Base-by-base conservation (phyloP, 2,113 vertebrate species). In the Zosterops pallidus region DNA sequence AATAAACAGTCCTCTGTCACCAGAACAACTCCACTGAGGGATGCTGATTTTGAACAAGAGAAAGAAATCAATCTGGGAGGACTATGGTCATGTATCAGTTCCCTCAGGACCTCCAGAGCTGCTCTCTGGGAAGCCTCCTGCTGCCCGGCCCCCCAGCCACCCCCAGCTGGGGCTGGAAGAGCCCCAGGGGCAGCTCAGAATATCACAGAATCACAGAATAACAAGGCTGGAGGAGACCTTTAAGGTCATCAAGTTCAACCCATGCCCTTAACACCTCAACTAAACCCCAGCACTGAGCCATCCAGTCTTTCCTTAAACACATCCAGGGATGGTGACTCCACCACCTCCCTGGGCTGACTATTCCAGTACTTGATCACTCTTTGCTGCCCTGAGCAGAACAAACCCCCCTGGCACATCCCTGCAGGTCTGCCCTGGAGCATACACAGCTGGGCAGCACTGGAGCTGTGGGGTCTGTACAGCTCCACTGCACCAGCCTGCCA, bases 401-500 rank as follows among this genome's bases (percentile, higher is more conserved):
- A 0, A 28, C 8, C 11, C 28, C 21, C 4, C 1, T 33, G 23
- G 57, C 42, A 67, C 41, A n/a, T 59, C 44, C 22, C 57, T 79
- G 29, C 59, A 74, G 44, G 7, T 8, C 5, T 67, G 72, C 63
- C 71, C 1, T 20, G 53, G 31, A 37, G 11, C 19, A 20, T 39
- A 24, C 13, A 2, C 0, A 4, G 25, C 4, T 11, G 2, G 12
- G 49, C 33, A 52, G 42, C n/a, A 44, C 0, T 0, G 52, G 52
- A 68, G 42, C 72, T 69, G 28, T 16, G 24, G 55, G n/a, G 2
- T 13, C 28, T 3, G 1, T 26, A 3, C 9, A 8, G 20, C n/a
- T 13, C 42, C 28, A 7, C 23, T 53, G 47, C 42, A 19, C 11
- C 0, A 0, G 26, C 15, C 9, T n/a, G 33, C 60, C 50, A 63